Conservation (phyloP, 2,113 vertebrate genomes). For the Aleadryas rufinucha region DNA sequence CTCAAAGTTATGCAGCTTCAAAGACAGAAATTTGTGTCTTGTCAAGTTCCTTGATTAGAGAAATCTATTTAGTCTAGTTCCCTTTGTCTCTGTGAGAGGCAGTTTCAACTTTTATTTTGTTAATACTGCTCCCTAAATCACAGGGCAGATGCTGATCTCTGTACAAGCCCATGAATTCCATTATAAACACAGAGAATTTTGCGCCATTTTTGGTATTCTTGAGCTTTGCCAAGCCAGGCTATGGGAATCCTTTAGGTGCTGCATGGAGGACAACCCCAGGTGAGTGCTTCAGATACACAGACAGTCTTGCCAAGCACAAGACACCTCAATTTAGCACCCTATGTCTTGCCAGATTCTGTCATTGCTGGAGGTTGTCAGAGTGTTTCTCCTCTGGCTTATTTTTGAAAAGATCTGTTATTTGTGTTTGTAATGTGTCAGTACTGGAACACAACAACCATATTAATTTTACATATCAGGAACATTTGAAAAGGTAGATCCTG, state of each 20-base stretch:
- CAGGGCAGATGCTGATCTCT: not conserved
- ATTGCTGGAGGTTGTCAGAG: not conserved
- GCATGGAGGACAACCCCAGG: fast-evolving
- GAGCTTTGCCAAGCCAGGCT: not conserved
- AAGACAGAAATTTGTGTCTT: not conserved
- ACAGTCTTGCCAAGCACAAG: not conserved
- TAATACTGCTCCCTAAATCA: not conserved
- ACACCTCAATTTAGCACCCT: not conserved
- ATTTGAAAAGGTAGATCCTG: not conserved
- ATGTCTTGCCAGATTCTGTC: not conserved
- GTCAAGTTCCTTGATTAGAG: not conserved
- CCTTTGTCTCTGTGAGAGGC: not conserved
- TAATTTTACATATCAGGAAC: not conserved
- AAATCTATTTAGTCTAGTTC: not conserved
- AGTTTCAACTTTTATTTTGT: not conserved
- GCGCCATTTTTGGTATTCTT: not conserved
- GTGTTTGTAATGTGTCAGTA: not conserved
- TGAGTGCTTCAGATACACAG: not conserved
- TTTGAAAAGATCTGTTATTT: not conserved
- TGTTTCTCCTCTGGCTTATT: not conserved
- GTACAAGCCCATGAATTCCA: not conserved
- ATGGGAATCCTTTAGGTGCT: not conserved
- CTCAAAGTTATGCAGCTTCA: not conserved
- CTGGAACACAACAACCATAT: not conserved
- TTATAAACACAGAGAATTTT: not conserved